Percentiles rank a stretch among this genome's conserved stretches.
Conservation (phyloP, 2,888 invertebrate species). For the Mimas tiliae region DNA sequence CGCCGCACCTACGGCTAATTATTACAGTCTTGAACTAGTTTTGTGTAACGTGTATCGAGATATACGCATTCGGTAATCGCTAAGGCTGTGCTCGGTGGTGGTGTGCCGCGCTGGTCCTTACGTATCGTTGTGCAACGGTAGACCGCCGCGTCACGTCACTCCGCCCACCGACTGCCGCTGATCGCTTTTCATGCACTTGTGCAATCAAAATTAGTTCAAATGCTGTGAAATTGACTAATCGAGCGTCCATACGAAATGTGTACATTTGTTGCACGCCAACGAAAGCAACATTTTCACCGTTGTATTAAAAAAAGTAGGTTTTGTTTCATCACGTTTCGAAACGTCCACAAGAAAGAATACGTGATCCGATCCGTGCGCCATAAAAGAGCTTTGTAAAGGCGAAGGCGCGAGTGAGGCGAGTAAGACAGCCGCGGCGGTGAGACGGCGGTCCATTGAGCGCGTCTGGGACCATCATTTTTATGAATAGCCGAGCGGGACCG, state of each 20-base stretch:
- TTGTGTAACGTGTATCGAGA: slow-evolving; percentile 32
- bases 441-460: slow-evolving; percentile 70
- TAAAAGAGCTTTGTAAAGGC: slow-evolving; percentile 55
- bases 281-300: slow-evolving; percentile 51
- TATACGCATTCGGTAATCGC: slow-evolving; percentile 38
- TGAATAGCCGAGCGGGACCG: slow-evolving; percentile 77
- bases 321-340: slow-evolving; percentile 60
- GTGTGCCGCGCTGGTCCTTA: not conserved
- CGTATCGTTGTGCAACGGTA: slow-evolving; percentile 20
- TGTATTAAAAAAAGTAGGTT: slow-evolving; percentile 47
- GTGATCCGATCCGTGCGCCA: slow-evolving; percentile 58
- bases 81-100: not conserved
- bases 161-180: slow-evolving; percentile 50
- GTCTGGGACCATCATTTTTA: slow-evolving; percentile 78
- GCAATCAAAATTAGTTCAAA: slow-evolving; percentile 57
- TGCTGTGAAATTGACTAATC: slow-evolving; percentile 61
- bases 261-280: slow-evolving; percentile 54
- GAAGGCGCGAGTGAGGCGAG: slow-evolving; percentile 44
- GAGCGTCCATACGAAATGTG: slow-evolving; percentile 51
- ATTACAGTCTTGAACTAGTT: slow-evolving; percentile 79
- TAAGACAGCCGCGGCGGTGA: slow-evolving; percentile 39
- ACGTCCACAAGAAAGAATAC: slow-evolving; percentile 58
- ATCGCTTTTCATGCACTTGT: slow-evolving; percentile 66
- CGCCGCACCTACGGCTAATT: slow-evolving; percentile 63
- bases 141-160: slow-evolving; percentile 45